phyloP scores from a whole-genome alignment of 2,113 vertebrate genomes.

The Chauna torquata region DNA sequence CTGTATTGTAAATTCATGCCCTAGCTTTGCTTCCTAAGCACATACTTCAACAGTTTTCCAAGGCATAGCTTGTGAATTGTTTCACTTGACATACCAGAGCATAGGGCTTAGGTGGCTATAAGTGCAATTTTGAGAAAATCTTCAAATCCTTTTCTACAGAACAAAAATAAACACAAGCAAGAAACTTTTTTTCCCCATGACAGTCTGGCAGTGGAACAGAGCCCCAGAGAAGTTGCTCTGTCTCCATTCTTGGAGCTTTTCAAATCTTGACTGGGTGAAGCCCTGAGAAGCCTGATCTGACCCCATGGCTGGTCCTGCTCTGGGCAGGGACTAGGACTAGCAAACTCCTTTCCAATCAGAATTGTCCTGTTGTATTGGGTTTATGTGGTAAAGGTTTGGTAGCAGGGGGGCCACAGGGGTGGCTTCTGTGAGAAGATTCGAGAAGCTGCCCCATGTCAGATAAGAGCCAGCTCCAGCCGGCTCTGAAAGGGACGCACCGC shows the following conservation, averaged over 20 bases:
- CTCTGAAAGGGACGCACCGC: too few species aligned
- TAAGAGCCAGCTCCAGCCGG: too few species aligned
- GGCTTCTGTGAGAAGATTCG: too few species aligned
- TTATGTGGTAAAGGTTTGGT: too few species aligned
- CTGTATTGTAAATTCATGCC: background rate
- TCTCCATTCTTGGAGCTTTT: background rate
- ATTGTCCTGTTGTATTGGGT: background rate
- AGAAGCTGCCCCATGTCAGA: too few species aligned
- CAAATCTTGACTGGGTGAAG: background rate
- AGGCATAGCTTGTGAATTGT: background rate
- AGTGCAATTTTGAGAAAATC: background rate
- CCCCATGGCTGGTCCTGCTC: background rate
- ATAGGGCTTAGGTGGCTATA: background rate
- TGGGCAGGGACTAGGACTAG: background rate
- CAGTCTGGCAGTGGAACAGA: background rate
- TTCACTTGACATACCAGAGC: background rate
- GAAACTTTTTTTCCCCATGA: accelerated
- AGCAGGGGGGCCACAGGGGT: too few species aligned
- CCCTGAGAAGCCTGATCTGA: background rate
- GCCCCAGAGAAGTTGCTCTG: background rate
- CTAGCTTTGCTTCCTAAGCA: background rate
- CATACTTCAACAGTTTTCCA: background rate
- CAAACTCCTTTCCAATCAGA: background rate
- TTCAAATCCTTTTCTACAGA: background rate
- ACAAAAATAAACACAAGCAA: background rate